Conservation (phyloP, 2,797 vertebrate species). For the Borostomias antarcticus region DNA sequence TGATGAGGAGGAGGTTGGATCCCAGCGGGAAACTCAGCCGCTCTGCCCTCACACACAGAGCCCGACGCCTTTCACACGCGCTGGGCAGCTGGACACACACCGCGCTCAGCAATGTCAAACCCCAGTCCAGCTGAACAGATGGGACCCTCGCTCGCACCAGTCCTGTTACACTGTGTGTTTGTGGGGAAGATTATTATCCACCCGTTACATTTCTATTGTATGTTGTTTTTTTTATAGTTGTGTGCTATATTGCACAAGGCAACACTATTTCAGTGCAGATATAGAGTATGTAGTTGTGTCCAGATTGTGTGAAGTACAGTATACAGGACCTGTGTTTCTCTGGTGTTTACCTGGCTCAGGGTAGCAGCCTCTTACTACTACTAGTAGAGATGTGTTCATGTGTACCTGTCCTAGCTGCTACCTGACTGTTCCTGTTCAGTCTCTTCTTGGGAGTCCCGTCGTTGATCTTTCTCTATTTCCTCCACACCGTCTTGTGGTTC, state of each 20-base stretch:
- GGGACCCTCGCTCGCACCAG: too few species aligned
- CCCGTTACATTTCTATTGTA: too few species aligned
- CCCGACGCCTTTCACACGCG: slow-evolving; percentile 57
- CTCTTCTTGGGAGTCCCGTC: not conserved
- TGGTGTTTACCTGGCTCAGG: not conserved
- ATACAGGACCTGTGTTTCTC: too few species aligned
- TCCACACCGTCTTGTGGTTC: too few species aligned
- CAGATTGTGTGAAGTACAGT: too few species aligned
- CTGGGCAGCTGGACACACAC: slow-evolving; percentile 71
- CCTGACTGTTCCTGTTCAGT: not conserved
- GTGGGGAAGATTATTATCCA: not conserved
- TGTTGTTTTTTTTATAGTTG: too few species aligned
- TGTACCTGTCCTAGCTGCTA: not conserved
- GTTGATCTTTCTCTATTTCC: too few species aligned
- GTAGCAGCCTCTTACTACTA: not conserved
- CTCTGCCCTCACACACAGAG: slow-evolving; percentile 67
- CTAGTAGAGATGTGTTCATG: not conserved
- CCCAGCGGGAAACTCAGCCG: slow-evolving; percentile 67
- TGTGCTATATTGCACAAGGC: too few species aligned
- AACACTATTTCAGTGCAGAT: too few species aligned
- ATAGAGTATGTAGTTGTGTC: too few species aligned
- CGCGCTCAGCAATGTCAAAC: slow-evolving; percentile 59
- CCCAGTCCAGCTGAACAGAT: slow-evolving; percentile 68
- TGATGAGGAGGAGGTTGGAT: slow-evolving; percentile 67
- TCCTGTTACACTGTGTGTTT: not conserved